These are phyloP conservation scores for Halichoerus grypus DNA, from an alignment of 2,113 vertebrate genomes.

Conservation along the genomic window DNA sequence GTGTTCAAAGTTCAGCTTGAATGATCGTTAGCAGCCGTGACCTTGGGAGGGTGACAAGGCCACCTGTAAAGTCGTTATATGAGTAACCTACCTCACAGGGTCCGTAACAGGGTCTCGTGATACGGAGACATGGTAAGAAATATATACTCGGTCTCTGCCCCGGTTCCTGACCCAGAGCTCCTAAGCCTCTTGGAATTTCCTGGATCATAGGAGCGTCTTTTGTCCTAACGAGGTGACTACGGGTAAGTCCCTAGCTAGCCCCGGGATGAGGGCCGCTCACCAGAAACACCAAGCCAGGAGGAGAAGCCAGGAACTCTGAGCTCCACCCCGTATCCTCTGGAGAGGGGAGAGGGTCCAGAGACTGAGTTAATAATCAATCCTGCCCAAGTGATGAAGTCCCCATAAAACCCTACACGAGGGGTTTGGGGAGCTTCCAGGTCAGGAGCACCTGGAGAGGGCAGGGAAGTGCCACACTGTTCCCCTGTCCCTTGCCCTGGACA, in stretches of 20 bases:
- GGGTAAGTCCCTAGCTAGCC: neutral
- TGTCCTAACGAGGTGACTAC: accelerated
- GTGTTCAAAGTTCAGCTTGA: neutral
- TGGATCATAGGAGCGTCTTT: neutral
- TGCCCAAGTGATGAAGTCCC: accelerated
- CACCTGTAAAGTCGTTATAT: accelerated
- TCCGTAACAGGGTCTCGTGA: accelerated
- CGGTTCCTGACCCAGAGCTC: neutral
- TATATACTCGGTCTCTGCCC: neutral
- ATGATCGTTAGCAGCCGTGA: accelerated
- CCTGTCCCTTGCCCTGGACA: accelerated
- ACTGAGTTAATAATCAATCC: accelerated
- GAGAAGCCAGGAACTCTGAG: neutral
- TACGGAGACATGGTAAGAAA: accelerated
- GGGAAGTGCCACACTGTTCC: accelerated
- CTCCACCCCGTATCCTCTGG: neutral
- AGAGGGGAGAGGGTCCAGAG: no score
- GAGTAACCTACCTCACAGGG: accelerated
- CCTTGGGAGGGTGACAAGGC: neutral
- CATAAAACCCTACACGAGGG: accelerated
- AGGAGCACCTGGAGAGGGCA: accelerated
- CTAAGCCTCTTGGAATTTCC: neutral
- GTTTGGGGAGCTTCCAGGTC: accelerated
- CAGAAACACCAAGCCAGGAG: neutral
- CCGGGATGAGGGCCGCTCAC: neutral